phyloP scores from a whole-genome alignment of 2,797 vertebrate species.

The Eulemur rubriventer region DNA sequence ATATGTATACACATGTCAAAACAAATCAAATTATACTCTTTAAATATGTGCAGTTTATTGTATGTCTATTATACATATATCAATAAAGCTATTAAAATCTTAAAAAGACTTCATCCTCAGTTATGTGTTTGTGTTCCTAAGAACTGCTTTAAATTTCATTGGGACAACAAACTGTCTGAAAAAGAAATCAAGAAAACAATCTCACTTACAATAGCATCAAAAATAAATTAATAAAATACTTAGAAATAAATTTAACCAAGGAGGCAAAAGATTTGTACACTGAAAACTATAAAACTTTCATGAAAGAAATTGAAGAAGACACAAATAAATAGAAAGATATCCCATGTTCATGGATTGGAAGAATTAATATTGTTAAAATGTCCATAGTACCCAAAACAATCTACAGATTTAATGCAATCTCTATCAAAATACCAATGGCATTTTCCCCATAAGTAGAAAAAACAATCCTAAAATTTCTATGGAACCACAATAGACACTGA shows the following conservation, averaged over 20 bases:
- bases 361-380: not conserved
- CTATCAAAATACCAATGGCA: not conserved
- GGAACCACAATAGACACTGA: not conserved
- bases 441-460: not conserved
- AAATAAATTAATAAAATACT: not conserved
- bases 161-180: not conserved
- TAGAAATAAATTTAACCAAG: not conserved
- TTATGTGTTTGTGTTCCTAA: not conserved
- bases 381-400: not conserved
- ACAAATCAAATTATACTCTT: not conserved
- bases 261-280: not conserved
- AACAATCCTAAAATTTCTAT: not conserved
- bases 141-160: not conserved
- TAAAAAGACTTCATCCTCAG: not conserved
- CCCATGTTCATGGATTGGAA: not conserved
- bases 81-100: slow-evolving; percentile 32
- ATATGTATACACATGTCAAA: not conserved
- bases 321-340: not conserved
- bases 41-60: not conserved
- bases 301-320: not conserved
- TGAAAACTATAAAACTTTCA: not conserved
- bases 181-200: not conserved
- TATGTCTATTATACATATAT: not conserved
- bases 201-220: not conserved
- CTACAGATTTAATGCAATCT: not conserved